Base-by-base conservation (phyloP, 1,140 invertebrate genomes). In the Zaprionus tsacasi region DNA sequence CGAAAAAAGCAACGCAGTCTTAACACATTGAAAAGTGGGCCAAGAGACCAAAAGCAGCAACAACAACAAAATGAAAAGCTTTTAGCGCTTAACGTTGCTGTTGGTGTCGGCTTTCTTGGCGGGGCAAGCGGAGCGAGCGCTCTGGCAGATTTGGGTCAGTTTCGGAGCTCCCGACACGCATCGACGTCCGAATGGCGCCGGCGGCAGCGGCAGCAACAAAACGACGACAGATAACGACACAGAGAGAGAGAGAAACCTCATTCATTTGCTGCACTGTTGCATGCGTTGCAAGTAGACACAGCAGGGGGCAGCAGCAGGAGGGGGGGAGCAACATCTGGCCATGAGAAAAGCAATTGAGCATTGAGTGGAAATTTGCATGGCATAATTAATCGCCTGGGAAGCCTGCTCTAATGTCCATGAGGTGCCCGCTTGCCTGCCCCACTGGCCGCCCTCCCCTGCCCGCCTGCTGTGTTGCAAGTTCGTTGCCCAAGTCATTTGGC, bases 331-430 rank as follows among this genome's bases (percentile, higher is more conserved):
- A 3, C 50, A 8, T 6, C 17, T 3, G 12, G 15, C 6, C n/a
- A 12, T 5, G 15, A 12, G 55, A 11, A 1, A 25, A 13, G 17
- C 17, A 40, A 58, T 17, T 38, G 56, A 36, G 10, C 13, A 25
- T 52, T 30, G 43, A 27, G 38, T 27, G 33, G 35, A 77, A 82
- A 78, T 65, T 65, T 66, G 61, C 85, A 79, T 76, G 76, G 56
- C 70, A 76, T 76, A 88, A 87, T 82, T 88, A 70, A 86, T 73
- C 52, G 69, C 45, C 45, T 60, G 55, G 40, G 33, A 65, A 74
- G 61, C 60, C 74, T 69, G 75, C 64, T 64, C 74, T 57, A 76
- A 82, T 82, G 66, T 56, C 33, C 48, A 4, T 33, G 27, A 36
- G 54, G 40, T 76, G 68, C 40, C 33, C 6, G 10, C 10, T 12